A percentile compares a stretch with the other conserved stretches of the same genome.
These are phyloP conservation scores for Pandemis cinnamomeana DNA, from an alignment of 2,888 invertebrate genomes.

Conservation along the genomic window DNA sequence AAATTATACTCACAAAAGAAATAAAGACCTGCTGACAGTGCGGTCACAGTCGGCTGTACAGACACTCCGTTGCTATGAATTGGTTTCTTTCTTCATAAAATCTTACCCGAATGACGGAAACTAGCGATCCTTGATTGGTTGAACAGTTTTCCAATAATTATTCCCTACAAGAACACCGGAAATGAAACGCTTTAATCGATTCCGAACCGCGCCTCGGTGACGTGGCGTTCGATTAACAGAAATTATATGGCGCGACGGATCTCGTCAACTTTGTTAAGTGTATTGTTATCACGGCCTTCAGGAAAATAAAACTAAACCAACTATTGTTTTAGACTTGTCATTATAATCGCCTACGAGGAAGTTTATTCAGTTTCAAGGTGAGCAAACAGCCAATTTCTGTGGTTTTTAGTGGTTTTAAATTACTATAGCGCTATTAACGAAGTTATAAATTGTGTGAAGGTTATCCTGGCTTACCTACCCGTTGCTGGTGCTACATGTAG, in stretches of 20 bases:
- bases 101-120: slow-evolving; percentile 71
- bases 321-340: slow-evolving; percentile 81
- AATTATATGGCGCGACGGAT: slow-evolving; percentile 82
- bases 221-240: slow-evolving; percentile 79
- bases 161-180: slow-evolving; percentile 80
- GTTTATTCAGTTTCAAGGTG: slow-evolving; percentile 79
- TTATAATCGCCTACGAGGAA: slow-evolving; percentile 79
- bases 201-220: slow-evolving; percentile 78
- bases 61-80: slow-evolving; percentile 78
- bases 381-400: slow-evolving; percentile 62
- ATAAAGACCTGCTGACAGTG: slow-evolving; percentile 79
- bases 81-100: slow-evolving; percentile 70
- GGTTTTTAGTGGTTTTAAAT: slow-evolving; percentile 54
- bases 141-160: slow-evolving; percentile 80
- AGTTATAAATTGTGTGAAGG: slow-evolving; percentile 42
- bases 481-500: neutral
- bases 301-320: slow-evolving; percentile 81
- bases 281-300: slow-evolving; percentile 79
- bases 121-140: slow-evolving; percentile 75
- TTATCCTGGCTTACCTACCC: slow-evolving; percentile 24
- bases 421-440: slow-evolving; percentile 38
- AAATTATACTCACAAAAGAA: slow-evolving; percentile 76
- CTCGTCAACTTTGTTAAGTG: slow-evolving; percentile 77
- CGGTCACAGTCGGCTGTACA: slow-evolving; percentile 81
- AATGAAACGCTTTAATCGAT: slow-evolving; percentile 82